Base-by-base conservation (phyloP, 1,140 invertebrate species). In the Temnothorax curvispinosus region DNA sequence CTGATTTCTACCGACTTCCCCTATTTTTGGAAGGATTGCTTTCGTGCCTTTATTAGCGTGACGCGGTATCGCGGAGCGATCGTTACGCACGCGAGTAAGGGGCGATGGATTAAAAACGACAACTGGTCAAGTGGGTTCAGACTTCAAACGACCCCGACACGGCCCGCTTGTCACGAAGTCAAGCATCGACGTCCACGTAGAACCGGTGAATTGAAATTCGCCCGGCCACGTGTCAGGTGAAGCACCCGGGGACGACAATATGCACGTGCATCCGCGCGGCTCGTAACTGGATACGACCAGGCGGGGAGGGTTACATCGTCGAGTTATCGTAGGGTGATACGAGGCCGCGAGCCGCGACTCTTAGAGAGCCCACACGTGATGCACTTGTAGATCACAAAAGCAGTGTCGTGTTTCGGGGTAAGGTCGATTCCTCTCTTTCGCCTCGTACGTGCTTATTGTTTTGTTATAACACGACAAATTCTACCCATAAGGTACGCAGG, bases 191-290 rank as follows among this genome's bases (percentile, higher is more conserved):
- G 32, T 54, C 71, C 56, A 13, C 77, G 44, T 54, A 41, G n/a
- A 32, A 72, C 67, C 69, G 86, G 76, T 62, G 87, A 91, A 92
- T 90, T 90, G 91, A 92, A 94, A 93, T 92, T 91, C 86, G 93
- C 44, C n/a, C 64, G 69, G 80, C 81, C 94, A 95, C 94, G 94
- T 95, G 94, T 88, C 94, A 94, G 93, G 93, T 95, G 93, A 94
- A 94, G 93, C 78, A 91, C 86, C 76, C 27, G 44, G 65, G 18
- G 71, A 72, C 89, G 77, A 91, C 88, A 93, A 93, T 92, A 62
- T 85, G 69, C 93, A 94, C 93, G 94, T 94, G 92, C 87, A 64
- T 69, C 56, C 81, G 65, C 52, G 21, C 82, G 75, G 35, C 52
- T 77, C 56, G 87, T 91, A 93, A 93, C 88, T 69, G 62, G 76